Base-by-base conservation (phyloP, 2,888 invertebrate genomes). In the Steromphala cineraria region DNA sequence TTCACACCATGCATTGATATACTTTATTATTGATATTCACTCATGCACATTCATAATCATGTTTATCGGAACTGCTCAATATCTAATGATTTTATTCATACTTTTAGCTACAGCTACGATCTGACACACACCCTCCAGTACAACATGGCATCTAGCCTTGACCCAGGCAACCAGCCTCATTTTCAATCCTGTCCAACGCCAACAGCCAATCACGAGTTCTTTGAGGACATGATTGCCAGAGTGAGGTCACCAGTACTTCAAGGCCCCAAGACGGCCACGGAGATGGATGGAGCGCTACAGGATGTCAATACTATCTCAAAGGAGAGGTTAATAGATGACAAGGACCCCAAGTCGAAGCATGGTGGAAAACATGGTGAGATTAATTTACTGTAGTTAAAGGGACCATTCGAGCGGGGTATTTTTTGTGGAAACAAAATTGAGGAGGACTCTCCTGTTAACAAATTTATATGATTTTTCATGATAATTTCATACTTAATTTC, bases 121-220 rank as follows among this genome's bases (percentile, higher is more conserved):
- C 94, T 98, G 82, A 98, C 97, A 0, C 97, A 98, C 87, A 98
- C 98, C 0, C 94, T 99, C 36, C 99, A 99, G 94, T 97, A 97
- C 94, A 99, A 99, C 92, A 95, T 98, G 95, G 96, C 97, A 0
- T 96, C 89, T 10, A 82, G 81, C n/a, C 52, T 80, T 21, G 76
- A 78, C 55, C 15, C 75, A 76, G 74, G 71, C 67, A 21, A 75
- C 76, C 71, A 28, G 79, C 62, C 81, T 78, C 62, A 10, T 28
- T 17, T 62, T 62, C 28, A 62, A 1, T 62, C 56, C 53, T 79
- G 1, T 28, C 74, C 74, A 15, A 21, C 74, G 1, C 74, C 74
- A 36, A 36, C 10, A 17, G 74, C 46, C 13, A 62, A 62, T 24
- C 62, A 62, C 28, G 62, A 62, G 62, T 62, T 62, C 28, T 28